These are phyloP conservation scores for Thinocorus orbignyianus DNA, from an alignment of 2,113 vertebrate species.

Conservation along the genomic window DNA sequence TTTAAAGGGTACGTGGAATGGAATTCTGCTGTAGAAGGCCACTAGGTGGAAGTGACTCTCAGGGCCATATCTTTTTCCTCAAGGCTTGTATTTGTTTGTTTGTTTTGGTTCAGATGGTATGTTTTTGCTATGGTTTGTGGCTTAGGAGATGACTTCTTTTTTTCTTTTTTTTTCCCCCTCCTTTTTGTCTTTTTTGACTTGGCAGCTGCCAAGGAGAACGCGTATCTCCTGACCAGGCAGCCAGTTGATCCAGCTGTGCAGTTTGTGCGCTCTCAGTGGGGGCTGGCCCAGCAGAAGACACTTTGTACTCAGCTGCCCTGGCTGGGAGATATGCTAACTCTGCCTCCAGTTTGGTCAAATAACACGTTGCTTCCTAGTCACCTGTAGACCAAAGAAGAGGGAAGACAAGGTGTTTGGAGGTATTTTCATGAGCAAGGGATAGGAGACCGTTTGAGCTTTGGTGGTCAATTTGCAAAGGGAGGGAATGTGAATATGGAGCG, in stretches of 20 bases:
- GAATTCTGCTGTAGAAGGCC: neutral
- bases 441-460: neutral
- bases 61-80: neutral
- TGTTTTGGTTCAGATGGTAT: neutral
- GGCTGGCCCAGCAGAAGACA: neutral
- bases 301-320: neutral
- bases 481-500: neutral
- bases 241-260: neutral
- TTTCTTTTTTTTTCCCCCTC: neutral
- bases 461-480: neutral
- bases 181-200: neutral
- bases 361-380: neutral
- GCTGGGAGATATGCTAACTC: neutral
- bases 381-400: neutral
- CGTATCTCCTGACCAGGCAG: neutral
- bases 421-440: neutral
- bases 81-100: neutral
- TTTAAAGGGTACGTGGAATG: neutral
- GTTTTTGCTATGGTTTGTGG: neutral
- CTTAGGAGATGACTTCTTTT: neutral
- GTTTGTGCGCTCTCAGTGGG: neutral
- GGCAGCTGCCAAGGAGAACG: neutral
- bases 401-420: neutral
- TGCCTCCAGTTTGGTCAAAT: neutral
- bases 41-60: neutral